Evolutionary conservation across 2,113 vertebrate genomes (phyloP), one percentile per base, ranked within the genome.

Genomic region (Python bivittatus): DNA sequence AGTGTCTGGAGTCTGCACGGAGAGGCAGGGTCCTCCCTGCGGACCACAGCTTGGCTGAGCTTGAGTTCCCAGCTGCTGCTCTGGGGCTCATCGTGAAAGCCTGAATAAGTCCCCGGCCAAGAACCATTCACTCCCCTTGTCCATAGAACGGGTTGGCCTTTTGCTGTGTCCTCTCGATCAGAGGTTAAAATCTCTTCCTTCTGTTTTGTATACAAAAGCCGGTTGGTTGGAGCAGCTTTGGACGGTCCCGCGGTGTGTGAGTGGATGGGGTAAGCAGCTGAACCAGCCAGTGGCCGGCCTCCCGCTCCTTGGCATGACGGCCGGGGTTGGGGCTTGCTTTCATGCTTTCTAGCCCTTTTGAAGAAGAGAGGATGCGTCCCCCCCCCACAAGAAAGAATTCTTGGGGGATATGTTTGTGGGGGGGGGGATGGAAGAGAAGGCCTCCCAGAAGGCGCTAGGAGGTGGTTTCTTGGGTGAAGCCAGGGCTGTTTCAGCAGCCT

Each of bases 191-290:
- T 97, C 79, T 95, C 93, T 94, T 84, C 95, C 93, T 89, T 97
- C 94, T 97, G 23, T 95, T 97, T 96, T 97, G 92, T 96, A 95
- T 88, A 93, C 93, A 90, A 96, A 98, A 98, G 97, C 97, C 98
- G 97, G 94, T 96, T 98, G 98, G 98, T 97, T 97, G 98, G 97
- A 98, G 97, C 98, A 97, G 97, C 97, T 97, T 96, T 98, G 98
- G 98, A 99, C 96, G 96, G 97, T 98, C 96, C 98, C 98, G 89
- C 97, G 94, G 95, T 98, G 96, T 96, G 95, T 99, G 92, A 95
- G 98, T 97, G 98, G 96, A 94, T 98, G 98, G 97, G 98, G 97
- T 96, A 95, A 94, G 96, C 97, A 94, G 92, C 97, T 98, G 97
- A 98, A 97, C 96, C 95, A 96, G 94, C 98, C 97, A 95, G 97